Evolutionary conservation across 2,113 vertebrate genomes (phyloP), one percentile per base, ranked within the genome.

Genomic region (Ellobius talpinus): DNA sequence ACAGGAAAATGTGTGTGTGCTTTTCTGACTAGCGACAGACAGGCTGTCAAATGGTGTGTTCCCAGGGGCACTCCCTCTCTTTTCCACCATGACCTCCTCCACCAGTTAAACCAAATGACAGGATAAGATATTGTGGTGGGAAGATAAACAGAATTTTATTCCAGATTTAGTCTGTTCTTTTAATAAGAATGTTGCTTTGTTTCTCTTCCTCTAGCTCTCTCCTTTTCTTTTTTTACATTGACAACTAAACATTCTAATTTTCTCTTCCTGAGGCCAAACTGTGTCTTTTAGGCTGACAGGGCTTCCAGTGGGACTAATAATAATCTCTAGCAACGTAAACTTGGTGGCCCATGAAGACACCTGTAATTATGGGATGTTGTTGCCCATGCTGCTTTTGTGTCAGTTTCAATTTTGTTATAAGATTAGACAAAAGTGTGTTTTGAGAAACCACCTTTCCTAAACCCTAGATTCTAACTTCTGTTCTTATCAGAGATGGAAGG

Each of bases 271-370:
- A 3, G 78, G n/a, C 82, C 82, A 95, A 96, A 95, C 95, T 89
- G 33, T 88, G 29, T 93, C 66, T 91, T 89, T 87, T 95, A 79
- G 55, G 12, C 90, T 97, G 93, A 95, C 97, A 95, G 73, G 5
- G 10, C 70, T 97, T 97, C 96, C 96, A 90, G 47, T 87, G 39
- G 82, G 94, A 91, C 74, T 94, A 89, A 78, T 95, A 52, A 92
- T 91, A 92, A 97, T 97, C 97, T 96, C 77, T 95, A 91, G 94
- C 78, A 87, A 79, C 93, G 92, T 93, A 94, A 95, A 50, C 97
- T 96, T 74, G 70, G 26, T 74, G 78, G 89, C 87, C 96, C 90
- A 78, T 78, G 73, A 94, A 55, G 89, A 72, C 78, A 23, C 82
- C 87, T 89, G 0, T 97, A 92, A 97, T 96, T 93, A 91, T 95